Base-by-base conservation (phyloP, 2,888 invertebrate species). In the Ophioninae sp. region DNA sequence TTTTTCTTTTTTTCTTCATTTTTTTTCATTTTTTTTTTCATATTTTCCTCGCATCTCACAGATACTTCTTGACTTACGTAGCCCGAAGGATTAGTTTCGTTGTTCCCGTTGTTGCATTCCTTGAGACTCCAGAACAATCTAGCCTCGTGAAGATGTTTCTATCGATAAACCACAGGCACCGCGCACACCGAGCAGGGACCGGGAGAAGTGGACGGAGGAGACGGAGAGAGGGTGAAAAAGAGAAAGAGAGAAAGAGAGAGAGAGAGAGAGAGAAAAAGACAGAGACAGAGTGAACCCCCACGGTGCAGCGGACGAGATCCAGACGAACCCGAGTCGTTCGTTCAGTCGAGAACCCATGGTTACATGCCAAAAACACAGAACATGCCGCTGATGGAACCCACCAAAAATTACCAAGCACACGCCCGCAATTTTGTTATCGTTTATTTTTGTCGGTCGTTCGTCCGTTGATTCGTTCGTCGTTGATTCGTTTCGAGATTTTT, bases 81-180 rank as follows among this genome's bases (percentile, higher is more conserved):
- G 85, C 89, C 90, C 86, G 88, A 85, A 87, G 90, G 88, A 90
- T 89, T 90, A 91, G 88, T 91, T 87, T 92, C 91, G 88, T 85
- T 89, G 90, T 88, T 91, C 89, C 89, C 90, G 89, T 13, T 17
- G 51, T 91, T 90, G 89, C 88, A 90, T 88, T 91, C 91, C 91
- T 92, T 92, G 87, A 91, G 87, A 90, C 93, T 94, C 94, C 94
- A 94, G 93, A 93, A 94, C 87, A 94, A 93, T 93, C 94, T 94
- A 91, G 94, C 94, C 91, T 94, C 94, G 94, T 94, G 94, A 93
- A 94, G 94, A 93, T 94, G 94, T 94, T 94, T 94, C 94, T 94
- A 94, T 92, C 92, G 91, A 91, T 91, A 91, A 91, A 87, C 90
- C 91, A 93, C 79, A 81, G 88, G 85, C 86, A 87, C 89, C 88